Base-by-base conservation (phyloP, 2,113 vertebrate species). In the Sorex fumeus region DNA sequence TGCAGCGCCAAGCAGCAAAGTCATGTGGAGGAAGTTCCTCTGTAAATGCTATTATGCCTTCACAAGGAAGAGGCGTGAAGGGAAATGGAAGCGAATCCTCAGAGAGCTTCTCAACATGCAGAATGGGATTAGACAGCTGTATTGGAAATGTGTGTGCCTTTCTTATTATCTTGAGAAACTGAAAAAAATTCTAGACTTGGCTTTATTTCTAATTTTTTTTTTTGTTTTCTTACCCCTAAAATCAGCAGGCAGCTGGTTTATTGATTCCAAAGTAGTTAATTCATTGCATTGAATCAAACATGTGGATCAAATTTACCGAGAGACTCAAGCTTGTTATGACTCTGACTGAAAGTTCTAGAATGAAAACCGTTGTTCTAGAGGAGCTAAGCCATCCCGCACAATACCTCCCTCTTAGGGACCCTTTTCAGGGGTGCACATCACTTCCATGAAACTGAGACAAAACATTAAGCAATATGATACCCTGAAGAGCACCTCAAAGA, bases 201-300 rank as follows among this genome's bases (percentile, higher is more conserved):
- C 81, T 93, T 95, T 96, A 92, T 32, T 82, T 50, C 19, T 60
- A 40, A 71, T 66, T 85, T 93, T 90, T 76, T 32, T 87, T 75
- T 64, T 90, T 18, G 64, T 76, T 75, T 57, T 50, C 62, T 27
- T 5, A 0, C 28, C 87, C 57, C 82, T 85, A 85, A 94, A 84
- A 25, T 84, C 67, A 84, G 67, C 87, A 96, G 84, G 66, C 76
- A 96, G 70, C 78, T 97, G 43, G 50, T 96, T 90, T 94, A 90
- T 87, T 84, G 90, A 75, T 60, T 60, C 72, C 66, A 96, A 97
- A 93, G 87, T 96, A 83, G 50, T 93, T 96, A 96, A 97, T 95
- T 91, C 10, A 96, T 66, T 92, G 86, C 30, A 57, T 88, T 93
- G 66, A 96, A 76, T 77, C 79, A 86, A 96, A 74, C 57, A 57